phyloP scores from a whole-genome alignment of 1,140 invertebrate genomes.

The Ectropis grisescens region DNA sequence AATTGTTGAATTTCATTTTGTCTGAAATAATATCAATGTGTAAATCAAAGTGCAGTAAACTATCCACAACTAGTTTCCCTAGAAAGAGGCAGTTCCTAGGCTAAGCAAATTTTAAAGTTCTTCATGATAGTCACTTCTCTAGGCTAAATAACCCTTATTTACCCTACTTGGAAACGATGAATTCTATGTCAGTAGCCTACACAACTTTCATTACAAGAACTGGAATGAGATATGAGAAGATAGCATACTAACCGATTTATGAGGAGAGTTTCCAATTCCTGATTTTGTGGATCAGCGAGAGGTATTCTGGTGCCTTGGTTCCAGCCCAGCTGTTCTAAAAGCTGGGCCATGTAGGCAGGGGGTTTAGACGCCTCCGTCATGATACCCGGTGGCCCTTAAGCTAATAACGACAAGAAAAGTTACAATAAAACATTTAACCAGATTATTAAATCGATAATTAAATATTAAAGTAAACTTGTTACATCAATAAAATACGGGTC shows the following conservation, averaged over 20 bases:
- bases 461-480: conserved; percentile 6
- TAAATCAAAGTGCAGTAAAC: neutral
- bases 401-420: neutral
- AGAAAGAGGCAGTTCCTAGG: too few species aligned
- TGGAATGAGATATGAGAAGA: too few species aligned
- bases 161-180: too few species aligned
- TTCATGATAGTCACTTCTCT: too few species aligned
- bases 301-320: conserved; percentile 79
- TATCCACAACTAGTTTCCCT: too few species aligned
- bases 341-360: conserved; percentile 69
- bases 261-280: conserved; percentile 70
- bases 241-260: conserved; percentile 37
- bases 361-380: conserved; percentile 28
- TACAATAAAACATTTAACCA: conserved; percentile 4
- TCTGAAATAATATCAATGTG: conserved; percentile 25
- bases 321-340: conserved; percentile 80
- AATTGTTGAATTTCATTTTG: conserved; percentile 58
- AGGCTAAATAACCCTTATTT: too few species aligned
- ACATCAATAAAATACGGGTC: conserved; percentile 8
- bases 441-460: conserved; percentile 6
- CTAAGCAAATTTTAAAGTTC: too few species aligned
- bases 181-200: too few species aligned
- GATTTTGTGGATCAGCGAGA: conserved; percentile 79
- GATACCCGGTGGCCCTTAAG: too few species aligned
- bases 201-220: too few species aligned